Percentiles rank a stretch among this genome's conserved stretches.
phyloP scores from a whole-genome alignment of 2,888 invertebrate species.

The Gastracanthus pulcherrimus region DNA sequence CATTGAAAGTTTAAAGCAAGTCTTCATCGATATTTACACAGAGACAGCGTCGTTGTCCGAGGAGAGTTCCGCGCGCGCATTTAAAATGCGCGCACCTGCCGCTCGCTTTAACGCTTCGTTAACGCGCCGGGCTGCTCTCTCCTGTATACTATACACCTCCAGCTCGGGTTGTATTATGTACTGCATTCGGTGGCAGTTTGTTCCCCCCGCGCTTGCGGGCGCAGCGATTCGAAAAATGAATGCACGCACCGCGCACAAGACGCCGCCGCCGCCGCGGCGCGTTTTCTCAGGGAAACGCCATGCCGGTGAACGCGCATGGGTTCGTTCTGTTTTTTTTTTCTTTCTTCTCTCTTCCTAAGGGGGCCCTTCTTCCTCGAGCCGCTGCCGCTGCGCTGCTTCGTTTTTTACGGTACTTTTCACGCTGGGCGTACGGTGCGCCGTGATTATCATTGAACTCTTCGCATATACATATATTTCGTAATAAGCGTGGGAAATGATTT shows the following conservation, averaged over 20 bases:
- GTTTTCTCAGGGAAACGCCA: slow-evolving; percentile 54
- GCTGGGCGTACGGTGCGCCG: neutral
- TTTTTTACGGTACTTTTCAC: slow-evolving; percentile 56
- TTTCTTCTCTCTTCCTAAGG: neutral
- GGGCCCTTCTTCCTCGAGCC: neutral
- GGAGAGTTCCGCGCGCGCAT: too few relatives aligned
- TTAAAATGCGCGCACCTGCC: slow-evolving; percentile 25
- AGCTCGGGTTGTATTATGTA: too few relatives aligned
- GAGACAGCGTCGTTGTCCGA: too few relatives aligned
- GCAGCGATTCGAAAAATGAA: slow-evolving; percentile 51
- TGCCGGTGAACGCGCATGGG: neutral
- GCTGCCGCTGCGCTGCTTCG: neutral
- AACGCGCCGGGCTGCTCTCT: slow-evolving; percentile 61
- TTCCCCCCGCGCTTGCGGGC: slow-evolving; percentile 57
- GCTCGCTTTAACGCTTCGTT: slow-evolving; percentile 76
- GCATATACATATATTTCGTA: slow-evolving; percentile 52
- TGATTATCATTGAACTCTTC: slow-evolving; percentile 58
- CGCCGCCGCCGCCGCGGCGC: neutral
- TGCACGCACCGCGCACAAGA: slow-evolving; percentile 18
- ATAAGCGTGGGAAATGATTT: slow-evolving; percentile 56
- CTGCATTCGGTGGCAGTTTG: too few relatives aligned
- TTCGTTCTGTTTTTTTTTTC: neutral
- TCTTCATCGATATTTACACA: too few relatives aligned
- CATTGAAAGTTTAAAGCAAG: too few relatives aligned
- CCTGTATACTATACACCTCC: too few relatives aligned